Evolutionary conservation across 2,797 vertebrate genomes (phyloP).

Genomic region (Natrix natrix): DNA sequence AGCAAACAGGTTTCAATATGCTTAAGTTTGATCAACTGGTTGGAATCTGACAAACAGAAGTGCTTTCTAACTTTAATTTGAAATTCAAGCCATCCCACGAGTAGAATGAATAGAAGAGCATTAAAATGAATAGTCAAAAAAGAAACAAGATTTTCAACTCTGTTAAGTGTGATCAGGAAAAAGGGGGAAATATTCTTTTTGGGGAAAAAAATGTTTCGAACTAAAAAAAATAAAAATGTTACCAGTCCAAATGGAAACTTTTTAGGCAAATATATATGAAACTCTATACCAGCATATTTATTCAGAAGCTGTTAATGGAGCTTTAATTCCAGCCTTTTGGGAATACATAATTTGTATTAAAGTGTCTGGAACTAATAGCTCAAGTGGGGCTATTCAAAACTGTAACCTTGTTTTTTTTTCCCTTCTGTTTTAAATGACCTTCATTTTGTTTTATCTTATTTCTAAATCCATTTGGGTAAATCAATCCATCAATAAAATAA

Average conservation of each 20-base stretch:
- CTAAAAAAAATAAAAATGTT: background rate
- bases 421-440: background rate
- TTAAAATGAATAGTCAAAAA: background rate
- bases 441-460: background rate
- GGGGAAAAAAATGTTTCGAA: background rate
- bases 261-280: background rate
- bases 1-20: background rate
- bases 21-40: background rate
- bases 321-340: background rate
- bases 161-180: background rate
- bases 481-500: background rate
- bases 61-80: background rate
- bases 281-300: background rate
- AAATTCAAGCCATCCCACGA: background rate
- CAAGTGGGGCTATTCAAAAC: background rate
- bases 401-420: background rate
- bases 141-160: background rate
- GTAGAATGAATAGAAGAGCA: background rate
- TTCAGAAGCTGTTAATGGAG: background rate
- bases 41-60: background rate
- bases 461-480: background rate
- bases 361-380: background rate
- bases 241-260: background rate
- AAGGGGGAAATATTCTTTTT: background rate
- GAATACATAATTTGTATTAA: background rate